These are phyloP conservation scores for Drosophila gaucha DNA, from an alignment of 2,888 invertebrate genomes.

Conservation along the genomic window DNA sequence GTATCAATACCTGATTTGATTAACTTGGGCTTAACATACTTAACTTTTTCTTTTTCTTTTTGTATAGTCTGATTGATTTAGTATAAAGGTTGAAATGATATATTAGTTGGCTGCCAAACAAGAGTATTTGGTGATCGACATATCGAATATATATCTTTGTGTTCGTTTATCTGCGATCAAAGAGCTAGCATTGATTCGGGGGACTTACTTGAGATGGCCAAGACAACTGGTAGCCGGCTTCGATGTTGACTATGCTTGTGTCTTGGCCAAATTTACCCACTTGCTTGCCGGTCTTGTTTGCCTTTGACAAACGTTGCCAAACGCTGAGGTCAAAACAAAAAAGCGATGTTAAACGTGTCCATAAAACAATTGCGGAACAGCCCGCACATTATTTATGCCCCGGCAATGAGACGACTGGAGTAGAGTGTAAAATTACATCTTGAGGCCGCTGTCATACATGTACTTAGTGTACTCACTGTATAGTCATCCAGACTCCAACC, in stretches of 20 bases:
- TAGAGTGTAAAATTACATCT: constrained; percentile 21
- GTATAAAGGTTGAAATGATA: constrained; percentile 1
- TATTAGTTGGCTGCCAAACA: not conserved
- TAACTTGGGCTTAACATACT: not conserved
- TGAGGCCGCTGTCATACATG: constrained; percentile 27
- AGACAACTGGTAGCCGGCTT: constrained; percentile 34
- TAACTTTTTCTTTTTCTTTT: not conserved
- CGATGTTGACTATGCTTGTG: constrained; percentile 34
- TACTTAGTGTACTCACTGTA: not conserved
- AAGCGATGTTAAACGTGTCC: constrained; percentile 37
- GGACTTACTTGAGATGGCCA: not conserved
- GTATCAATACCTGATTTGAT: constrained; percentile 1
- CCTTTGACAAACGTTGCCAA: constrained; percentile 52
- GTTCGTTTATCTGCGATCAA: constrained; percentile 16
- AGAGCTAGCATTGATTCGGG: constrained; percentile 33
- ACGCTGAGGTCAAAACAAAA: constrained; percentile 56
- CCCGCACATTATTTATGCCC: constrained; percentile 34
- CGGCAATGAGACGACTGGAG: constrained; percentile 18
- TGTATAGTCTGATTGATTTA: constrained; percentile 9
- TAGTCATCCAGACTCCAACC: not conserved
- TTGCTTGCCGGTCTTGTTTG: constrained; percentile 41
- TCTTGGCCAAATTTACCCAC: constrained; percentile 47
- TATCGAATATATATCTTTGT: not conserved
- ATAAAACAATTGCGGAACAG: constrained; percentile 71
- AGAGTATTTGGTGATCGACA: constrained; percentile 18